These are phyloP conservation scores for Coregonus suidteri DNA, from an alignment of 2,797 vertebrate species.

Conservation along the genomic window DNA sequence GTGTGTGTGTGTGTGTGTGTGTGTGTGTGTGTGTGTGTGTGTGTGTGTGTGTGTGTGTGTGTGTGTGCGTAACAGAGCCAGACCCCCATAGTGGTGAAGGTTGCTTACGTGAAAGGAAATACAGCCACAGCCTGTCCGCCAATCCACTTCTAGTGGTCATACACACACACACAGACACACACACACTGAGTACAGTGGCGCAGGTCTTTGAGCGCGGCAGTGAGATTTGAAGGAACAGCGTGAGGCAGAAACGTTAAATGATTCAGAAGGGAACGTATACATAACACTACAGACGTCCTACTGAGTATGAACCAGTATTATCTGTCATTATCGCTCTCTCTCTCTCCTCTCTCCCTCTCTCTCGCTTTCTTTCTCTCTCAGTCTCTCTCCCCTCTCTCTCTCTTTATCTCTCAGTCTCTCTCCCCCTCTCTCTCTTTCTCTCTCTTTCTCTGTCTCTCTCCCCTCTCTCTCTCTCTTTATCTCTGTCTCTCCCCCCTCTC, in stretches of 20 bases:
- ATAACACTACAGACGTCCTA: slow-evolving; percentile 50
- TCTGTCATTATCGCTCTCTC: slow-evolving; percentile 53
- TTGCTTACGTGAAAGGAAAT: slow-evolving; percentile 10
- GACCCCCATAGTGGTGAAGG: neutral
- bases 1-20: too few species aligned
- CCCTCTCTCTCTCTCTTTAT: slow-evolving; percentile 15
- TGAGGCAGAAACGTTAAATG: slow-evolving; percentile 27
- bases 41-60: slow-evolving; percentile 6
- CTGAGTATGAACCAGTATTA: slow-evolving; percentile 45
- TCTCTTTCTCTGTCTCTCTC: too few species aligned
- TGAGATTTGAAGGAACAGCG: slow-evolving; percentile 3
- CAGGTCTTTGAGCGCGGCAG: neutral
- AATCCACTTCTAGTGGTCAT: neutral
- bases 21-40: neutral
- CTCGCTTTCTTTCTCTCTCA: slow-evolving; percentile 37
- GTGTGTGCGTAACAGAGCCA: neutral
- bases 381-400: slow-evolving; percentile 58
- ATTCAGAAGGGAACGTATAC: slow-evolving; percentile 44
- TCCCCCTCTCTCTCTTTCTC: slow-evolving; percentile 50
- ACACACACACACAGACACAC: neutral
- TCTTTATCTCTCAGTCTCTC: slow-evolving; percentile 47
- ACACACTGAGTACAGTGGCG: neutral
- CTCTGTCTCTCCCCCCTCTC: slow-evolving; percentile 53
- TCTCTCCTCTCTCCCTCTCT: slow-evolving; percentile 53
- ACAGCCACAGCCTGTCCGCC: neutral